Percentiles rank a stretch among this genome's conserved stretches.
Evolutionary conservation across 2,888 invertebrate genomes (phyloP).

Genomic region (Dicyrtoma fusca): DNA sequence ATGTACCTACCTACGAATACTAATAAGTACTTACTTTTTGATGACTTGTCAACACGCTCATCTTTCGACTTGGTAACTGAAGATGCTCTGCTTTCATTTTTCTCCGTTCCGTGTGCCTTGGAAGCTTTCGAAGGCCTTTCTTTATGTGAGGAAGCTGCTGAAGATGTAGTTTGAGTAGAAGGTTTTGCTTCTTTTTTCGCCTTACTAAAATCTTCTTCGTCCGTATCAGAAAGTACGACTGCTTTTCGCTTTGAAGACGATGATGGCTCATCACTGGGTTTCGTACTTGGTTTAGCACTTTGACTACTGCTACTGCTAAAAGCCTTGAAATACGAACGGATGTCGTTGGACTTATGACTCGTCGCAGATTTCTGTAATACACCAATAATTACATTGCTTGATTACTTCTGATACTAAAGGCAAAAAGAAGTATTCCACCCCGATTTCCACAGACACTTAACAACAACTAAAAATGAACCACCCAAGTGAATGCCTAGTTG

Average conservation of each 20-base stretch:
- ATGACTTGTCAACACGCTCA: no score
- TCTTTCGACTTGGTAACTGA: not conserved
- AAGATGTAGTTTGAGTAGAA: not conserved
- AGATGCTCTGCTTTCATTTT: not conserved
- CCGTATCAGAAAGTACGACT: not conserved
- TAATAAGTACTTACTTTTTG: no score
- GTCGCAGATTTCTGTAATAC: no score
- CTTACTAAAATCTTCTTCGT: not conserved
- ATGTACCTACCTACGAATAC: no score
- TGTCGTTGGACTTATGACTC: not conserved
- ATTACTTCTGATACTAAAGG: no score
- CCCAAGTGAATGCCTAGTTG: no score
- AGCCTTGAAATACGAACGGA: conserved; percentile 1
- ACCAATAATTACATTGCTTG: no score
- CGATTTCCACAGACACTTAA: no score
- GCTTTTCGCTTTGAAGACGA: conserved; percentile 5
- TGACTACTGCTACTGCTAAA: not conserved
- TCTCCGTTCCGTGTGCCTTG: not conserved
- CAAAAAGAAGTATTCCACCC: no score
- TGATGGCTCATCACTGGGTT: not conserved
- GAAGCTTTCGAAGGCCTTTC: not conserved
- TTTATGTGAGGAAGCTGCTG: not conserved
- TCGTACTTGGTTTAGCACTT: not conserved
- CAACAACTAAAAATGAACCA: no score
- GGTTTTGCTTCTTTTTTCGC: not conserved